These are phyloP conservation scores for Picus viridis DNA, from an alignment of 2,797 vertebrate genomes.

Conservation along the genomic window DNA sequence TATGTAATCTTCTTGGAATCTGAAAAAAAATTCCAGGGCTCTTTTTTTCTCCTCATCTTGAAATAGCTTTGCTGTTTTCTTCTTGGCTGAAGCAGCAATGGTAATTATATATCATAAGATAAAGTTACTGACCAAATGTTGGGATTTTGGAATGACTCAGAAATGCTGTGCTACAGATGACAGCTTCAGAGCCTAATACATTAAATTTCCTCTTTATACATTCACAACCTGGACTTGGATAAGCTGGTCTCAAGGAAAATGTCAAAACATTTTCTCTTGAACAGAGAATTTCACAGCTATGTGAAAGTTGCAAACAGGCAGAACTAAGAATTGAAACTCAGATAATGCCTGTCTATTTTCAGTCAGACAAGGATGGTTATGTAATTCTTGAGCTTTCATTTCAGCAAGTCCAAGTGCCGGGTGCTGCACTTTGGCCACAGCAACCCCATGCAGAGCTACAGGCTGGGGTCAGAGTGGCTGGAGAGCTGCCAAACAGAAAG, in stretches of 20 bases:
- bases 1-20: conserved; percentile 49
- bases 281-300: conserved; percentile 7
- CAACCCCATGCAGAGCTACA: no score
- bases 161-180: neutral
- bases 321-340: neutral
- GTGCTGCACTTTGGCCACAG: no score
- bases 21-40: conserved; percentile 23
- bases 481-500: no score
- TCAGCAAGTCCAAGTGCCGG: neutral
- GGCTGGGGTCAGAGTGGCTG: no score
- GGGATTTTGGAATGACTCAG: conserved; percentile 14
- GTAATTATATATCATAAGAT: conserved; percentile 18
- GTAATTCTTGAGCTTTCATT: neutral
- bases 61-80: conserved; percentile 52
- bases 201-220: neutral
- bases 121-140: conserved; percentile 10
- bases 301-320: neutral
- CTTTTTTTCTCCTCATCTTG: conserved; percentile 8
- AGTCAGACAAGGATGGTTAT: neutral
- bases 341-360: conserved; percentile 15
- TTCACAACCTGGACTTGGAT: neutral
- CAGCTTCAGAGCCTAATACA: conserved; percentile 1
- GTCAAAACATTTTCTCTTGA: conserved; percentile 44
- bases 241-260: conserved; percentile 21
- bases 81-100: conserved; percentile 3